phyloP scores from a whole-genome alignment of 2,113 vertebrate species.

The Emydura subglobosa region DNA sequence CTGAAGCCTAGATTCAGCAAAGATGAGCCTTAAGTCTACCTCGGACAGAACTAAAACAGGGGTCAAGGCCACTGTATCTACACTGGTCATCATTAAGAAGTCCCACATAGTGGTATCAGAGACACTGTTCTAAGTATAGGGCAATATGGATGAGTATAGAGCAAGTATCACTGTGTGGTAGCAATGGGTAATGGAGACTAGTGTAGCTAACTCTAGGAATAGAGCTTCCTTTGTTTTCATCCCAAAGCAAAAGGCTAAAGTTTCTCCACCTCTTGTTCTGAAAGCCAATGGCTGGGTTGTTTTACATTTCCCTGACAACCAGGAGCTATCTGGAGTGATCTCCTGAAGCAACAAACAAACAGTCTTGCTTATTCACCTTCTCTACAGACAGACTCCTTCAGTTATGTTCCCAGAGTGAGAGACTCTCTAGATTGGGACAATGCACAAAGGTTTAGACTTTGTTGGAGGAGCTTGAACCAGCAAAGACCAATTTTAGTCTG shows the following conservation, averaged over 20 bases:
- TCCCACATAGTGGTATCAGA: fast-evolving
- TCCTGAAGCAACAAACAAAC: not conserved
- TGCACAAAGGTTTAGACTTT: not conserved
- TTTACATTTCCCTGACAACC: not conserved
- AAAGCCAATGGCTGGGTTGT: not conserved
- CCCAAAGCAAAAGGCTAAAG: not conserved
- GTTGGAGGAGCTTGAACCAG: not conserved
- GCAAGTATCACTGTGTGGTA: not conserved
- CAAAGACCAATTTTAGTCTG: not conserved
- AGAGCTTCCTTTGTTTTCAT: not conserved
- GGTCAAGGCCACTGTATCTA: not conserved
- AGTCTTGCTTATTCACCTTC: not conserved
- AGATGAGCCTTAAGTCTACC: not conserved
- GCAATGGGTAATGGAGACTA: not conserved
- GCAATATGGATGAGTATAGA: not conserved
- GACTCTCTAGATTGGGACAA: fast-evolving
- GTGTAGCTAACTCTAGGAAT: not conserved
- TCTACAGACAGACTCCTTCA: not conserved
- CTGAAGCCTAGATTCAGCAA: not conserved
- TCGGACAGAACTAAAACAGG: not conserved
- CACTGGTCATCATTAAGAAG: not conserved
- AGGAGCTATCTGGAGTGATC: not conserved
- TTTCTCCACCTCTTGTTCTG: not conserved
- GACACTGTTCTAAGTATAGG: not conserved
- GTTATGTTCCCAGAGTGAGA: not conserved